A percentile compares a stretch with the other conserved stretches of the same genome.
Evolutionary conservation across 2,113 vertebrate genomes (phyloP).

Genomic region (Tachuris rubrigastra): DNA sequence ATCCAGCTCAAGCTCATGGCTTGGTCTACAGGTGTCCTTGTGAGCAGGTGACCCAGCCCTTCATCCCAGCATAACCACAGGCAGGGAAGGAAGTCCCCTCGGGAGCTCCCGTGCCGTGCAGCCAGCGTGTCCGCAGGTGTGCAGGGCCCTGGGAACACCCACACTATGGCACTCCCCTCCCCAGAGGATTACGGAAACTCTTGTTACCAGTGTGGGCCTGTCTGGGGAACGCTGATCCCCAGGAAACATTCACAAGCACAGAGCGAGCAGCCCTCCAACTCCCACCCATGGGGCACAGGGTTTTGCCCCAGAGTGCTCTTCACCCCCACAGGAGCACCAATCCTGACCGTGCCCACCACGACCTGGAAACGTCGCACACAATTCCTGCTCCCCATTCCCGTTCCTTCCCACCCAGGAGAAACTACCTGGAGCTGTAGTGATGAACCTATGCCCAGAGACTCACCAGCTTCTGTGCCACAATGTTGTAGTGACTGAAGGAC

Average conservation of each 20-base stretch:
- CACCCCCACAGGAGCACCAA: not conserved
- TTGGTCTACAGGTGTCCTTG: not conserved
- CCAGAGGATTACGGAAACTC: not conserved
- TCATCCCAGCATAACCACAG: not conserved
- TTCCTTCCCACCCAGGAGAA: not conserved
- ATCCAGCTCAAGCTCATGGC: not conserved
- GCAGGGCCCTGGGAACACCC: not conserved
- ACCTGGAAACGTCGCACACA: not conserved
- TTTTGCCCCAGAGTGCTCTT: not conserved
- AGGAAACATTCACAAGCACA: not conserved
- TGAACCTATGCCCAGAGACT: not conserved
- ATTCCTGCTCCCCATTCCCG: not conserved
- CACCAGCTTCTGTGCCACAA: slow-evolving; percentile 90
- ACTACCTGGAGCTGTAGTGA: accelerated
- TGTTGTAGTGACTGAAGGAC: slow-evolving; percentile 93
- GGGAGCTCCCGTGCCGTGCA: not conserved
- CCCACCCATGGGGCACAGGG: accelerated
- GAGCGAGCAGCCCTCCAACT: accelerated
- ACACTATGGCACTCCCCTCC: not conserved
- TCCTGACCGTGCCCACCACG: not conserved
- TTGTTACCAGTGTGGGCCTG: not conserved
- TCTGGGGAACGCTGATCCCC: not conserved
- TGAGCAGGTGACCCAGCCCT: not conserved
- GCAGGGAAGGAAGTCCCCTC: not conserved
- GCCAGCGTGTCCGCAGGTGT: not conserved